Conservation (phyloP, 2,797 vertebrate genomes). For the Oreortyx pictus region DNA sequence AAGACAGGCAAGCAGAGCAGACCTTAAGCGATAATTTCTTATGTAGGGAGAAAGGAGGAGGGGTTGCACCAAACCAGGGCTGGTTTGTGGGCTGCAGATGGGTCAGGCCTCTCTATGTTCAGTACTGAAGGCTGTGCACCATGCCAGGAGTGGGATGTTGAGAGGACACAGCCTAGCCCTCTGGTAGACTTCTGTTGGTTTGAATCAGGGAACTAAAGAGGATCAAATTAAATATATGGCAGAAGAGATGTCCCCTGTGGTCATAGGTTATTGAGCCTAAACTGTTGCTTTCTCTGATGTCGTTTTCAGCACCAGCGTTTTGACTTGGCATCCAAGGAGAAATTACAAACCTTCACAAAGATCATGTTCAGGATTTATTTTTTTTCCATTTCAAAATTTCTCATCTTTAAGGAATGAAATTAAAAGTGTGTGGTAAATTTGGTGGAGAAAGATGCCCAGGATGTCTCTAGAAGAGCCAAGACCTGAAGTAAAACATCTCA, state of each 20-base stretch:
- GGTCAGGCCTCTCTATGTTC: fast-evolving
- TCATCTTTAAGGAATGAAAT: background rate
- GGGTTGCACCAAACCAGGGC: background rate
- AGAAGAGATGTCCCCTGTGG: background rate
- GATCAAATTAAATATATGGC: background rate
- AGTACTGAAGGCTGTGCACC: background rate
- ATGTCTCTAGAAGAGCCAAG: background rate
- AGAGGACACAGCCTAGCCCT: background rate
- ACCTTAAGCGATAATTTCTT: background rate
- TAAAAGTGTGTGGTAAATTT: background rate
- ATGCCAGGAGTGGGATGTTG: background rate
- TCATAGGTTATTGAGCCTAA: background rate
- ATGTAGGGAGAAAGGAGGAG: background rate
- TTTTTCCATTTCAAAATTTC: background rate
- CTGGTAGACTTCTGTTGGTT: background rate
- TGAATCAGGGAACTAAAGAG: background rate
- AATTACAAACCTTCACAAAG: background rate
- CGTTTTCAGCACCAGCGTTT: background rate
- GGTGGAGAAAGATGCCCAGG: background rate
- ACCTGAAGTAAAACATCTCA: background rate
- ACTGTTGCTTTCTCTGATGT: background rate
- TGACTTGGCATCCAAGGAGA: background rate
- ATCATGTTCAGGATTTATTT: background rate
- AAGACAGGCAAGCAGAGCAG: background rate
- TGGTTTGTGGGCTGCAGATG: background rate